Base-by-base conservation (phyloP, 2,113 vertebrate genomes). In the Melanostigma gelatinosum region DNA sequence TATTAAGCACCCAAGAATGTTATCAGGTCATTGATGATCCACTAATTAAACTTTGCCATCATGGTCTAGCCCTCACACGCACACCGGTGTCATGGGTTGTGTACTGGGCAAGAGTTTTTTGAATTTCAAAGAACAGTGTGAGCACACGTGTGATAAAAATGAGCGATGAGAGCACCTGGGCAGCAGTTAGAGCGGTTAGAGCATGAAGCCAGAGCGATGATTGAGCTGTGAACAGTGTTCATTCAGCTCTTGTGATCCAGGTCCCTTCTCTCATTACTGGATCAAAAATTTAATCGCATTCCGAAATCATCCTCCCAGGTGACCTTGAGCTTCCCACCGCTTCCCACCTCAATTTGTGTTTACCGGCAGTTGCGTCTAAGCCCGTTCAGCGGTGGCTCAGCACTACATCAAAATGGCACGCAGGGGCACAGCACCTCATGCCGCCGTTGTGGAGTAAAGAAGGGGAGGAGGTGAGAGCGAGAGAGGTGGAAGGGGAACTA, bases 371-470 rank as follows among this genome's bases (percentile, higher is more conserved):
- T 78, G 40, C 50, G 62, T 69, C 65, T 60, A 52, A 86, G 72
- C 80, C 85, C 50, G 67, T 71, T 77, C 81, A 36, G 84, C 77
- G 79, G 82, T 90, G 88, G 92, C 90, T 94, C 92, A 88, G 90
- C 89, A 87, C 89, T 87, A 85, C 82, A 89, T 91, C 90, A 87
- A 90, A 82, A 89, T 77, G 75, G 70, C 82, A 83, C 88, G 87
- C 87, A 80, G 73, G 80, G 50, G 80, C 75, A 80, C 76, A 79
- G 27, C 11, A 75, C 60, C 79, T 77, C 64, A 78, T 75, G 73
- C 62, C 32, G 40, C 27, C 34, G 11, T 55, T 29, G 72, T 60
- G 62, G 72, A 70, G 60, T 15, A 32, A 4, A 8, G 38, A 42
- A 1, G 44, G 60, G 58, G 22, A 8, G 34, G 75, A 54, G 71